phyloP scores from a whole-genome alignment of 2,797 vertebrate species.

The Myiotriccus ornatus region DNA sequence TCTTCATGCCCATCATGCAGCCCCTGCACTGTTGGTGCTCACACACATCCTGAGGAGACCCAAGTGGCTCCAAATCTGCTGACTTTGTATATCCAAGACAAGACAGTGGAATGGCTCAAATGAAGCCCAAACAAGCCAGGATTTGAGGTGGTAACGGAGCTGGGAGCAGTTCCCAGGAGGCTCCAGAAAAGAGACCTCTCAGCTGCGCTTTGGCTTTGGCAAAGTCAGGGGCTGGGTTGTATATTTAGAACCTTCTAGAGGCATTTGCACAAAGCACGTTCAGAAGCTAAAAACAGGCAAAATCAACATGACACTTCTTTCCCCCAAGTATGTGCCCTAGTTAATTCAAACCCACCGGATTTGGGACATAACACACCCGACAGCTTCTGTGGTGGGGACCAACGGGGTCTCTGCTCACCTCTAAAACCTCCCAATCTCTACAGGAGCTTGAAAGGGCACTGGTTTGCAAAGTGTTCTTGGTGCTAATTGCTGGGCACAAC shows the following conservation, averaged over 20 bases:
- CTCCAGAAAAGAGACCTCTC: neutral
- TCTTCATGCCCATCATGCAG: accelerated
- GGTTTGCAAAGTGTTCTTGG: neutral
- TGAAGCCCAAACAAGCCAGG: neutral
- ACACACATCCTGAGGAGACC: neutral
- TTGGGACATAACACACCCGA: accelerated
- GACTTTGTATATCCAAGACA: neutral
- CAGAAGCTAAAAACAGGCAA: neutral
- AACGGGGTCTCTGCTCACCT: neutral
- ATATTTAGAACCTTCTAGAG: neutral
- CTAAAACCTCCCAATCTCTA: neutral
- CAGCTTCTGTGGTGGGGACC: neutral
- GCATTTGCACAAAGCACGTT: neutral
- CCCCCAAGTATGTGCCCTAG: neutral
- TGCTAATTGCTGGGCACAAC: neutral
- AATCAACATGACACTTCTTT: neutral
- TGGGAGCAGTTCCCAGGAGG: neutral
- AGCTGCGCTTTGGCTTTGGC: accelerated
- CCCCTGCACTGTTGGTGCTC: neutral
- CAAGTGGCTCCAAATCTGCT: accelerated
- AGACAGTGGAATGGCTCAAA: neutral
- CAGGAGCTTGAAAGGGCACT: neutral
- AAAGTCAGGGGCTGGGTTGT: neutral
- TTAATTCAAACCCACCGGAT: neutral
- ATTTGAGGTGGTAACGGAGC: neutral